Percentiles rank a stretch among this genome's conserved stretches.
phyloP scores from a whole-genome alignment of 1,140 invertebrate species.

The Orius insidiosus region DNA sequence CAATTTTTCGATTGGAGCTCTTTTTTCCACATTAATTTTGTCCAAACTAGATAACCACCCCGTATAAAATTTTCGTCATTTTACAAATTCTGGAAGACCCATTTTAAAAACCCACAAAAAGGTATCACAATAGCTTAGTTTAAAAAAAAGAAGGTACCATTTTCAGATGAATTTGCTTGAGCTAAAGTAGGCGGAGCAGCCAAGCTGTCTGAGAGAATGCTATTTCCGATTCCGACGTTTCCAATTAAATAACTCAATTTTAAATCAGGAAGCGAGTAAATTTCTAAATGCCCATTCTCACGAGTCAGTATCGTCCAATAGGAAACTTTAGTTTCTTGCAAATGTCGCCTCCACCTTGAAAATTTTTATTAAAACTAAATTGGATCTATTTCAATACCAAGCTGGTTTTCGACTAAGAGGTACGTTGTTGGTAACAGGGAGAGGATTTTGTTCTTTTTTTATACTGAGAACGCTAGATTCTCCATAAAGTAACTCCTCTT shows the following conservation, averaged over 20 bases:
- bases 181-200: slow-evolving; percentile 17
- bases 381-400: no score
- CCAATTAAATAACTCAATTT: slow-evolving; percentile 61
- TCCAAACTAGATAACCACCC: no score
- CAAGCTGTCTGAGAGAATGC: slow-evolving; percentile 27
- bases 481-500: slow-evolving; percentile 81
- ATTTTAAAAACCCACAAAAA: no score
- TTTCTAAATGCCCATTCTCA: slow-evolving; percentile 77
- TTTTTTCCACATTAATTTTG: no score
- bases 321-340: slow-evolving; percentile 54
- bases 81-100: no score
- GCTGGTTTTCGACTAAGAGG: slow-evolving; percentile 24
- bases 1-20: no score
- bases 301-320: slow-evolving; percentile 77
- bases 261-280: slow-evolving; percentile 84
- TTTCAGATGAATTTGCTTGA: neutral
- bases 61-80: no score
- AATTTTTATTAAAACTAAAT: no score
- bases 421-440: slow-evolving; percentile 19
- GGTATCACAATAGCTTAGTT: no score
- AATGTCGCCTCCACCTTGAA: slow-evolving; percentile 62
- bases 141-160: no score
- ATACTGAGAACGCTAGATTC: slow-evolving; percentile 38
- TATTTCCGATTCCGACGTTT: slow-evolving; percentile 51
- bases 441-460: slow-evolving; percentile 14